Conservation (phyloP, 2,797 vertebrate genomes). For the Crax fasciolata region DNA sequence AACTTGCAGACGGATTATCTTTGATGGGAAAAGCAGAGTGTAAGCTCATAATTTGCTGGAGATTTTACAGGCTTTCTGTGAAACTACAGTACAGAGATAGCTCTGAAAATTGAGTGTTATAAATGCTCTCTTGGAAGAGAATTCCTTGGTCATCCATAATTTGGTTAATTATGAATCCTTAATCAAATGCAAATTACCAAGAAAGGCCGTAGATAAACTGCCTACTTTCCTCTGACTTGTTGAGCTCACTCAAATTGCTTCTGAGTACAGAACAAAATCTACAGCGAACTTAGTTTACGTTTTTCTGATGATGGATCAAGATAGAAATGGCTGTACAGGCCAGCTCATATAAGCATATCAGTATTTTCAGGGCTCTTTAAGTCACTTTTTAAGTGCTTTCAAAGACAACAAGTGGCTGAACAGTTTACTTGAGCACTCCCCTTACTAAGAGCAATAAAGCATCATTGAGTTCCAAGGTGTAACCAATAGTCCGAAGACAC, state of each 20-base stretch:
- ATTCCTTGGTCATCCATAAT: not conserved
- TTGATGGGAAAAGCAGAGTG: not conserved
- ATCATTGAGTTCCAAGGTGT: not conserved
- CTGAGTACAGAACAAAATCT: not conserved
- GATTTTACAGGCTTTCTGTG: not conserved
- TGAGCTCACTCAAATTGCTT: not conserved
- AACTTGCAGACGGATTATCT: not conserved
- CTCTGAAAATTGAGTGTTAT: not conserved
- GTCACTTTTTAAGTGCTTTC: not conserved
- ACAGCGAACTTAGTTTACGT: not conserved
- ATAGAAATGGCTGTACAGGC: not conserved
- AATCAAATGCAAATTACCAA: not conserved
- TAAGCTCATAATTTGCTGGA: not conserved
- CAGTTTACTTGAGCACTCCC: not conserved
- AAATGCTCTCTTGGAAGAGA: not conserved
- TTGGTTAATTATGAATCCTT: not conserved
- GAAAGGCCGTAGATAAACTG: not conserved
- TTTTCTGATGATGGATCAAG: not conserved
- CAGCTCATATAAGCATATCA: not conserved
- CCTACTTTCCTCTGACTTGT: not conserved
- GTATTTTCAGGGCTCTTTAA: not conserved
- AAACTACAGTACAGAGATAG: not conserved
- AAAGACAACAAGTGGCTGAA: not conserved
- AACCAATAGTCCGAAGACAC: not conserved
- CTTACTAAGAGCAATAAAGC: not conserved